Base-by-base conservation (phyloP, 2,888 invertebrate species). In the Mechanitis messenoides region DNA sequence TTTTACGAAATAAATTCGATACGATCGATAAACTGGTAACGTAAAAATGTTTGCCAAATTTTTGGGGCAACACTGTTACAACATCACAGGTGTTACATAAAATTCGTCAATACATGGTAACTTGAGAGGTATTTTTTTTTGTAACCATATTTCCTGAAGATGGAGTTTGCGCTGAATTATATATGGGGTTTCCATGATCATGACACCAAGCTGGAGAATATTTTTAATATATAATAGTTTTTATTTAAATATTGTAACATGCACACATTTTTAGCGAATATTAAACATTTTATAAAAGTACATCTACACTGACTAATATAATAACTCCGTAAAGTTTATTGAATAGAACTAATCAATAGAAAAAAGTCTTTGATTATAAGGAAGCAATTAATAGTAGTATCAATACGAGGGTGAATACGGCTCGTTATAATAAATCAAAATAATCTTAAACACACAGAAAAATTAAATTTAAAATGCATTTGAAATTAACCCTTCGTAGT, bases 91-190 rank as follows among this genome's bases (percentile, higher is more conserved):
- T 66, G 66, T 64, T 55, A 56, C 60, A 56, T 63, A 50, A 31
- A 31, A 66, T 64, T 47, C 64, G 56, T 64, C 64, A 62, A 62
- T 58, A 57, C 56, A 45, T 55, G 63, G 42, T 64, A 63, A 55
- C 53, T 47, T 61, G 57, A 61, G 61, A 62, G 63, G 58, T 62
- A 58, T 58, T 60, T 64, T 61, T 59, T 60, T 31, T 60, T 60
- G 58, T 62, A 60, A 65, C 20, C 20, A 20, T 60, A 60, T 53
- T 56, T 59, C 59, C 53, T 70, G 70, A 65, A 69, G 67, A 68
- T 72, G 45, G 64, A 62, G 56, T 74, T 75, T 69, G 64, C 68
- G 58, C 68, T 78, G 73, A 78, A 79, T 80, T 79, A 76, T 79
- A 75, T 77, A 76, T 73, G 67, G 66, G 70, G 60, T 61, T 70